phyloP scores from a whole-genome alignment of 1,140 invertebrate species.

The Drosophila nikananu region DNA sequence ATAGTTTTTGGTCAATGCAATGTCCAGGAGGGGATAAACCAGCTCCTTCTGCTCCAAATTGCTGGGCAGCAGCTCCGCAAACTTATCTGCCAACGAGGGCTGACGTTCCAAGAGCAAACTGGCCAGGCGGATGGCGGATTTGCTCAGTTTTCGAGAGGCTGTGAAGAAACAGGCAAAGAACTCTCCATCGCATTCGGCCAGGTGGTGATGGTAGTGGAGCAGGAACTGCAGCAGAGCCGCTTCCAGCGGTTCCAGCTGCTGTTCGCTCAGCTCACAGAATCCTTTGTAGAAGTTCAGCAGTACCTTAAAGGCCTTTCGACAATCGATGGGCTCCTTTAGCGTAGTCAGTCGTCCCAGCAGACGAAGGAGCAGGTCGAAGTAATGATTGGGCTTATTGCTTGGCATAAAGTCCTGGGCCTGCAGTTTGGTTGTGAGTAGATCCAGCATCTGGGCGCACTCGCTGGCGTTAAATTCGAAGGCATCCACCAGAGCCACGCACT shows the following conservation, averaged over 20 bases:
- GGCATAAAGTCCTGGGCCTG: constrained; percentile 58
- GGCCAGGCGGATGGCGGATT: constrained; percentile 86
- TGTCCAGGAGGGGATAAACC: constrained; percentile 87
- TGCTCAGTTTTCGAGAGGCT: constrained; percentile 85
- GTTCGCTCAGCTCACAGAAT: constrained; percentile 55
- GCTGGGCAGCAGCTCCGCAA: constrained; percentile 61
- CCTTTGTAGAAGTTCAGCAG: constrained; percentile 52
- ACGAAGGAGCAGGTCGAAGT: constrained; percentile 62
- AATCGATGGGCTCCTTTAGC: constrained; percentile 60
- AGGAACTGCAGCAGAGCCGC: constrained; percentile 87
- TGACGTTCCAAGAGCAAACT: constrained; percentile 86
- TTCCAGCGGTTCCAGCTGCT: constrained; percentile 86
- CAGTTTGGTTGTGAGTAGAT: constrained; percentile 47
- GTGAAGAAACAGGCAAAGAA: constrained; percentile 85
- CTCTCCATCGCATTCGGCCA: constrained; percentile 85
- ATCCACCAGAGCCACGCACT: constrained; percentile 62
- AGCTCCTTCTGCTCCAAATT: constrained; percentile 86
- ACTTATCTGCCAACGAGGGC: constrained; percentile 84
- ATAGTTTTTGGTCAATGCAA: constrained; percentile 85
- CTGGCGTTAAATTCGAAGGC: constrained; percentile 57
- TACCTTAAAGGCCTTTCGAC: constrained; percentile 41
- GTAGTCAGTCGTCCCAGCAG: constrained; percentile 57
- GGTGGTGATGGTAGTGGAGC: constrained; percentile 87
- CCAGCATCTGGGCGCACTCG: constrained; percentile 69
- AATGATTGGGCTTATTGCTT: constrained; percentile 44